Evolutionary conservation across 1,140 invertebrate species (phyloP), one percentile per base, ranked within the genome.

Genomic region (Telenomus remus): DNA sequence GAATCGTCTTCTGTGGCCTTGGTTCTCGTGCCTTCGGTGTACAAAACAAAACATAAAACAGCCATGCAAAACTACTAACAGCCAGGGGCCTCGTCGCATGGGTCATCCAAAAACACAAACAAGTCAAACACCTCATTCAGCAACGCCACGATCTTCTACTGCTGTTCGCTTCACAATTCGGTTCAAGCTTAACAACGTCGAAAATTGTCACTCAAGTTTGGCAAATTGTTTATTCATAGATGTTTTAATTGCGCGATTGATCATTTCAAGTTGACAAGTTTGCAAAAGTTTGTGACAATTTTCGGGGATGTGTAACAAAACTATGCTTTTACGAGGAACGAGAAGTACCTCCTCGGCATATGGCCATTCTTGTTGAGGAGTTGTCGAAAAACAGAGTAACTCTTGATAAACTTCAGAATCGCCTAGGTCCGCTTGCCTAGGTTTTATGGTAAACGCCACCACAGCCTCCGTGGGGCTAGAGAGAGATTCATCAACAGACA

Each of bases 331-430:
- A 75, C 44, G 59, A 59, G 55, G 61, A 76, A 66, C 56, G 54
- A 66, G 27, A 69, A 78, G 64, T 79, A 79, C 87, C 86, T 87
- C 84, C 83, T 86, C 82, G 54, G 78, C 72, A 71, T 81, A 86
- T 82, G 84, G 81, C 86, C 87, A 87, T 78, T 86, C 84, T 79
- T 80, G 82, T 75, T 82, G 85, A 81, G 85, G 81, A 81, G 86
- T 87, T 70, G 84, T 85, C 35, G 86, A 86, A 82, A 88, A 88
- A 81, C 85, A 88, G 76, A 88, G 85, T 78, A 88, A 87, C 83
- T 88, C 86, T 48, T 87, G 85, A 85, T 88, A 88, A 81, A 88
- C 85, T 84, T 86, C 81, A 49, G 86, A 86, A 59, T 88, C 86
- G 83, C 82, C 86, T 84, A 86, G 75, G 79, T 88, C 87, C 81